Percentiles rank a stretch among this genome's conserved stretches.
phyloP scores from a whole-genome alignment of 2,888 invertebrate genomes.

The Phaonia tiefii region DNA sequence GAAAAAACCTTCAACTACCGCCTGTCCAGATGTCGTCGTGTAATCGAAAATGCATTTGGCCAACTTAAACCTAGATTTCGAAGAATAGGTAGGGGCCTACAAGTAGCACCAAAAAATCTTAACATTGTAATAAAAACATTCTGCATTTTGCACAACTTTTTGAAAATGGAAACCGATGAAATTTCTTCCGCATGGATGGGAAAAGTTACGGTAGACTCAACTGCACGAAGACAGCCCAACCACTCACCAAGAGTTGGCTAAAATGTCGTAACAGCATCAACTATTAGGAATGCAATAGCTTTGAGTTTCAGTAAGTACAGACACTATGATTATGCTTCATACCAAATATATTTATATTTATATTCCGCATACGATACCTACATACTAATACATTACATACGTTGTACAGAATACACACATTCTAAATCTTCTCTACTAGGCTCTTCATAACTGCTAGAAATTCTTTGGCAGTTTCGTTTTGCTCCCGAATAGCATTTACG shows the following conservation, averaged over 20 bases:
- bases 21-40: no score
- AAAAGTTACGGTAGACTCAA: not conserved
- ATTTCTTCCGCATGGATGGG: no score
- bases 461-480: slow-evolving; percentile 38
- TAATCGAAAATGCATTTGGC: no score
- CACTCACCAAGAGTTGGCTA: no score
- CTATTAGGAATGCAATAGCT: not conserved
- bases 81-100: slow-evolving; percentile 42
- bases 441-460: slow-evolving; percentile 37
- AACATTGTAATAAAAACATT: slow-evolving; percentile 3
- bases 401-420: not conserved
- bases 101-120: slow-evolving; percentile 24
- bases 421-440: slow-evolving; percentile 38
- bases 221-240: slow-evolving; percentile 16
- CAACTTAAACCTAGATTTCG: slow-evolving; percentile 36
- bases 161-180: no score
- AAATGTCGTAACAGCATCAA: not conserved
- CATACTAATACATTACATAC: no score
- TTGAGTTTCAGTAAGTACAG: no score
- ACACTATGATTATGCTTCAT: not conserved
- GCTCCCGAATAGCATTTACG: slow-evolving; percentile 28
- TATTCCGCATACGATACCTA: not conserved
- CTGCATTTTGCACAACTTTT: slow-evolving; percentile 37
- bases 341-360: not conserved
- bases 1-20: no score